A percentile compares a stretch with the other conserved stretches of the same genome.
Evolutionary conservation across 2,888 invertebrate genomes (phyloP).

Genomic region (Tridacna gigas): DNA sequence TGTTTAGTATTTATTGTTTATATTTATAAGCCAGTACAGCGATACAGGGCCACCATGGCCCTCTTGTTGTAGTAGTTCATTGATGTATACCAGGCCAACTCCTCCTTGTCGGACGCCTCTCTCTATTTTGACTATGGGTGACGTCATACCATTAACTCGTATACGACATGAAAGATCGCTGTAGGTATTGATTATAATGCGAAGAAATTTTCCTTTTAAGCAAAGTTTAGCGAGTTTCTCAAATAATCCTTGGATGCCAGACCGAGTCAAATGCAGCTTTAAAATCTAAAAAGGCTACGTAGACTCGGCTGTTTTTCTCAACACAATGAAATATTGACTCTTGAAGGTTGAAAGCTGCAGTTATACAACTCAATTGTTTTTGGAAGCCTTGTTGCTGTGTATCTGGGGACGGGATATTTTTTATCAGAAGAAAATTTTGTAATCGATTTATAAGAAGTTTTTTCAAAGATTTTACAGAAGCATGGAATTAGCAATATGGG

Average conservation of each 20-base stretch:
- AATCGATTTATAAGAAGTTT: neutral
- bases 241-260: neutral
- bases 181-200: neutral
- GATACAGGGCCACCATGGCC: too few species aligned
- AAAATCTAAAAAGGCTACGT: constrained; percentile 1
- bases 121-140: neutral
- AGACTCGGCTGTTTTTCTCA: neutral
- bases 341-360: neutral
- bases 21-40: too few species aligned
- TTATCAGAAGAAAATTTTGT: neutral
- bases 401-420: neutral
- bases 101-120: constrained; percentile 8
- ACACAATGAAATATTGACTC: neutral
- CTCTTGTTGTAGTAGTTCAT: neutral
- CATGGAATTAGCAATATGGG: neutral
- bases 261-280: constrained; percentile 2
- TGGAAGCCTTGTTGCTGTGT: constrained; percentile 1
- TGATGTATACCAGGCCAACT: neutral
- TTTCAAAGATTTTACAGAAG: constrained; percentile 6
- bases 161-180: neutral
- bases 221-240: neutral
- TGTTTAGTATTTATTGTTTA: too few species aligned
- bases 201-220: neutral
- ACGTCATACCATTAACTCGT: constrained; percentile 3
- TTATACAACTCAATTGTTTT: neutral